A percentile compares a stretch with the other conserved stretches of the same genome.
Conservation (phyloP, 2,113 vertebrate species). For the Brachypodius melanocephalos region DNA sequence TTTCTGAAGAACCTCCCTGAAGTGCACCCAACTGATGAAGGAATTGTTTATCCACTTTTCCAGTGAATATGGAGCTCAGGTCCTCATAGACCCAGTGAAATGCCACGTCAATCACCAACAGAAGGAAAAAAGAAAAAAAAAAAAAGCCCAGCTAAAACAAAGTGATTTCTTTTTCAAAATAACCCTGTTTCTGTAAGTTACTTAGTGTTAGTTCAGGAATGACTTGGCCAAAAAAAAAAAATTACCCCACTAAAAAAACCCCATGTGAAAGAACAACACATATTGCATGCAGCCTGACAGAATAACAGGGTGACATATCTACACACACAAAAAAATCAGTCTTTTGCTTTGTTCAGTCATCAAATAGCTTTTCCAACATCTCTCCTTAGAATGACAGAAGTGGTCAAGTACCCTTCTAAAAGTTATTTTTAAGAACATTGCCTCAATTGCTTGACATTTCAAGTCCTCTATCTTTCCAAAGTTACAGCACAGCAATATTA, state of each 20-base stretch:
- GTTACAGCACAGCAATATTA: neutral
- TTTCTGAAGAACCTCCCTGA: neutral
- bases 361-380: neutral
- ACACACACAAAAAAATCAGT: neutral
- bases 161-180: neutral
- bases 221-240: neutral
- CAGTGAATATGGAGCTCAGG: neutral
- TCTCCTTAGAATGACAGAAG: neutral
- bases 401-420: neutral
- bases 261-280: neutral
- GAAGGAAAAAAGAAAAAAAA: neutral
- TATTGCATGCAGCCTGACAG: neutral
- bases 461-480: neutral
- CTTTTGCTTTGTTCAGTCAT: neutral
- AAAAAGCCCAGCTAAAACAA: neutral
- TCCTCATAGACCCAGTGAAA: neutral
- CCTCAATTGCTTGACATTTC: neutral
- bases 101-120: accelerated
- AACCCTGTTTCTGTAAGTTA: neutral
- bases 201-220: neutral
- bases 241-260: accelerated
- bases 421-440: neutral
- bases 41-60: neutral
- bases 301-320: neutral
- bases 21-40: neutral